Evolutionary conservation across 2,797 vertebrate genomes (phyloP), one percentile per base, ranked within the genome.

Genomic region (Tamandua tetradactyla): DNA sequence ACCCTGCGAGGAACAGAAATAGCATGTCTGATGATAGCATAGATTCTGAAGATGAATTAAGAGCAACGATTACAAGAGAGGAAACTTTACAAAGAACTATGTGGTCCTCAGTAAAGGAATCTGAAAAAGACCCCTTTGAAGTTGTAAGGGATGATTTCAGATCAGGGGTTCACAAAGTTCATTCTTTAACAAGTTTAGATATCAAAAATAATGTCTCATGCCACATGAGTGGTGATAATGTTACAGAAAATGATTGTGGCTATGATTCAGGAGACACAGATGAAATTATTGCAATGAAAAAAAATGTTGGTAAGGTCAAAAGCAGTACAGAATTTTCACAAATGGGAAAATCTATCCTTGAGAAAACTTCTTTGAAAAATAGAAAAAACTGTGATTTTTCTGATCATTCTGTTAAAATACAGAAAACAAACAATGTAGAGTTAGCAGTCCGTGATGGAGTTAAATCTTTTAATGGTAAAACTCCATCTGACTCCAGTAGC

Each of bases 251-350:
- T 17, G 97, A 98, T 62, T 97, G 96, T 20, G 97, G 98, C 8
- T 99, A 98, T 76, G 99, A 99, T 97, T 99, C 99, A 1, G 98
- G 98, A 30, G 99, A 99, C 98, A 99, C 99, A 0, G 99, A 99
- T 97, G 99, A 99, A 98, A 99, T 99, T 64, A 98, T 99, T 72
- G 98, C 98, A 27, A 98, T 97, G 95, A 98, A 97, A 90, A 99
- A 98, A 98, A 95, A 37, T 17, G 20, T 27, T 10, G 4, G 8
- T 62, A 62, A 74, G n/a, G 22, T 78, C 10, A 86, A 93, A 94
- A 93, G 72, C 12, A 57, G 18, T 78, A 32, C 27, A 91, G 78
- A 95, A 90, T 44, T 62, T 78, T 94, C 86, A 95, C 85, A 94
- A 69, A 80, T 23, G 84, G 62, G 87, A 81, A 92, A 80, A 68